These are phyloP conservation scores for Accipiter virgatus DNA, from an alignment of 2,113 vertebrate species.

Conservation along the genomic window DNA sequence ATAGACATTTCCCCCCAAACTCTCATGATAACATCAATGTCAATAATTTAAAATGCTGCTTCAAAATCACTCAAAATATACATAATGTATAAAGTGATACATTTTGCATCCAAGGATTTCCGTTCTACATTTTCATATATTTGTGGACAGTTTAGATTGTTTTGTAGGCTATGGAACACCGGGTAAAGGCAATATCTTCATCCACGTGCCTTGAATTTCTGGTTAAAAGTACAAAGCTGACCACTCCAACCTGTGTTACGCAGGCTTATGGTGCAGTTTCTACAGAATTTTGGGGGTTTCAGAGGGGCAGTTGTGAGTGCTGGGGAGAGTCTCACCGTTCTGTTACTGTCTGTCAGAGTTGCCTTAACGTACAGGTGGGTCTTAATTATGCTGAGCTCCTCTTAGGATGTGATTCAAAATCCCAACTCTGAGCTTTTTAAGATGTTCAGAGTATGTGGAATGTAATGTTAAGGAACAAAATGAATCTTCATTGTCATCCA, in stretches of 20 bases:
- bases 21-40: background rate
- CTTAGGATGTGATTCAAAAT: background rate
- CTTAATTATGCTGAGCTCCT: background rate
- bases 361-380: background rate
- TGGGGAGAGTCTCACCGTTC: background rate
- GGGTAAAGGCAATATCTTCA: background rate
- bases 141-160: background rate
- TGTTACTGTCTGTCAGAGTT: background rate
- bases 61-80: background rate
- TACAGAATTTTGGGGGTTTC: background rate
- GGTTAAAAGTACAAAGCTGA: background rate
- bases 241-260: background rate
- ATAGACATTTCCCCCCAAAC: background rate
- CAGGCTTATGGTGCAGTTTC: background rate
- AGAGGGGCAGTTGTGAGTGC: background rate
- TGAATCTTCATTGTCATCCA: accelerated
- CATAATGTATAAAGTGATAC: background rate
- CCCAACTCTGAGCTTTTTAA: background rate
- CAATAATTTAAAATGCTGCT: background rate
- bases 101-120: background rate
- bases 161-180: background rate
- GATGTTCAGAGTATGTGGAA: background rate
- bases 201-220: background rate
- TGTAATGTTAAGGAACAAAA: background rate
- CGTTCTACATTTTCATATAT: background rate